Conservation (phyloP, 2,113 vertebrate species). For the Microtus ochrogaster region DNA sequence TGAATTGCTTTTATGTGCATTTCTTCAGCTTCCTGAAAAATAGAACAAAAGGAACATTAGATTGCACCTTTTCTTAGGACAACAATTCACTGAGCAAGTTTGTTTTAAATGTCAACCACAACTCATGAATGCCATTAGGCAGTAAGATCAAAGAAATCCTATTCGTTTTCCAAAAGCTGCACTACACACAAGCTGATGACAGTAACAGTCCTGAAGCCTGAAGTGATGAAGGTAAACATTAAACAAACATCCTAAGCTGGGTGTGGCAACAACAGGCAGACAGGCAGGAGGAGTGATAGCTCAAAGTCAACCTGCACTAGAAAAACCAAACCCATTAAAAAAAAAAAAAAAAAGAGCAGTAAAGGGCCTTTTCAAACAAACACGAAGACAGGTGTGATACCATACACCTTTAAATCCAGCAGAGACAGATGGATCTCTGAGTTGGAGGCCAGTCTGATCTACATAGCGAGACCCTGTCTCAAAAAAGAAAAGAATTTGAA, state of each 20-base stretch:
- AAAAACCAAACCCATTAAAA: not conserved
- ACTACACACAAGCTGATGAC: not conserved
- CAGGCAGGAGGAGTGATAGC: not conserved
- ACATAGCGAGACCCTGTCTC: too few species aligned
- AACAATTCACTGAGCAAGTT: not conserved
- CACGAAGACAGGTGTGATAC: not conserved
- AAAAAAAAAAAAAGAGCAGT: not conserved
- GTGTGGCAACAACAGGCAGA: not conserved
- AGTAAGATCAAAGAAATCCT: not conserved
- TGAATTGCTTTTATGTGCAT: slow-evolving; percentile 99
- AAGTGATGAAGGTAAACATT: not conserved
- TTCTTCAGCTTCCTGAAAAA: slow-evolving; percentile 96
- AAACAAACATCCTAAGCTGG: not conserved
- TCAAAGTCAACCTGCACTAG: not conserved
- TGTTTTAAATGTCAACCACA: slow-evolving; percentile 26
- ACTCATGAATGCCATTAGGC: not conserved
- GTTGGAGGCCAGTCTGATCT: too few species aligned
- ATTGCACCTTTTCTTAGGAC: not conserved
- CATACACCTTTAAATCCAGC: not conserved
- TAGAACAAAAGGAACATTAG: not conserved
- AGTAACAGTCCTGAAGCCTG: not conserved
- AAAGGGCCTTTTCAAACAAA: not conserved
- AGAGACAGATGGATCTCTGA: too few species aligned
- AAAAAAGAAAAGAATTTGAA: not conserved
- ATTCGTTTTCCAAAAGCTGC: not conserved